Evolutionary conservation across 1,140 invertebrate species (phyloP).

Genomic region (Rhopalosiphum padi): DNA sequence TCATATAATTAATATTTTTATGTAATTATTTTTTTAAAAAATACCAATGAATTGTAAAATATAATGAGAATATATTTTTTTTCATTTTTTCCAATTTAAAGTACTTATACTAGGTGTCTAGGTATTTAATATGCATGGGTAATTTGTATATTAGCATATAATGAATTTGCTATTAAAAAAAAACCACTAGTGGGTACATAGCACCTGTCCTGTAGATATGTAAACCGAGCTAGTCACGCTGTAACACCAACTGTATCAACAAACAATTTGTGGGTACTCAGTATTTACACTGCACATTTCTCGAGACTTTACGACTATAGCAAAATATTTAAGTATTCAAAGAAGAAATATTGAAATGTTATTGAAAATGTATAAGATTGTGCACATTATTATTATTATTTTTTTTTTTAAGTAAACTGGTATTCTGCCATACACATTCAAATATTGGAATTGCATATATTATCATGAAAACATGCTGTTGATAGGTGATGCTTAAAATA

Average conservation of each 20-base stretch:
- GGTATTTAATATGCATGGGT: constrained; percentile 20
- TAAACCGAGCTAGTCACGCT: constrained; percentile 44
- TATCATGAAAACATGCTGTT: neutral
- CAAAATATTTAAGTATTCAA: neutral
- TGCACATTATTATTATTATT: neutral
- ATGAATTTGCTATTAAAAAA: neutral
- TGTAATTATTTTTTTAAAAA: neutral
- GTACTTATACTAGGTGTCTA: neutral
- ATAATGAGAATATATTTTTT: neutral
- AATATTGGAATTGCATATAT: neutral
- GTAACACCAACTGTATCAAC: constrained; percentile 41
- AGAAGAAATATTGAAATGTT: neutral
- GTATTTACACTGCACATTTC: constrained; percentile 37
- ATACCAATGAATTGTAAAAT: neutral
- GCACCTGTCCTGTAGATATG: constrained; percentile 32
- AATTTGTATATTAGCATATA: constrained; percentile 38
- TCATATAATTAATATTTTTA: neutral
- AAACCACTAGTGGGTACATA: neutral
- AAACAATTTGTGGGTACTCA: constrained; percentile 19
- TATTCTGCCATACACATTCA: neutral
- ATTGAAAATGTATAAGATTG: neutral
- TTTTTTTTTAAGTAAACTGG: neutral
- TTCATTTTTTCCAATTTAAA: neutral
- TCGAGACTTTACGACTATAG: constrained; percentile 13
- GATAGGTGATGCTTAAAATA: constrained; percentile 43